These are phyloP conservation scores for Phylloscopus whistleri DNA, from an alignment of 2,113 vertebrate genomes.

Conservation along the genomic window DNA sequence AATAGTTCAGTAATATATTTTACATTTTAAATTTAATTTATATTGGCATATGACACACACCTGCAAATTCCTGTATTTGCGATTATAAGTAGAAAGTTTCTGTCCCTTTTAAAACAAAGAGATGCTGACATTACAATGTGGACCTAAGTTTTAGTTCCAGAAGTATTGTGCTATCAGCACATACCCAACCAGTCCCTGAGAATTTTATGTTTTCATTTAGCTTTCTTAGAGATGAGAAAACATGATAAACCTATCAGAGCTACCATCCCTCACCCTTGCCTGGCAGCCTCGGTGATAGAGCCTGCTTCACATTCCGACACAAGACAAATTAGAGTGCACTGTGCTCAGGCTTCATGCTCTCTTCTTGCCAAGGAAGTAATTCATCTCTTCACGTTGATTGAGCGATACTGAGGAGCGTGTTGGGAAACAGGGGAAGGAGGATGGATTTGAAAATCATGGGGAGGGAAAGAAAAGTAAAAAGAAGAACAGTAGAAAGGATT, in stretches of 20 bases:
- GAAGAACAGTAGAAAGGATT: background rate
- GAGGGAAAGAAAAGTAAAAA: background rate
- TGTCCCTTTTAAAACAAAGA: background rate
- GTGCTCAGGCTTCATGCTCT: conserved; percentile 16
- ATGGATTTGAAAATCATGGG: background rate
- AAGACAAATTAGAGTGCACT: conserved; percentile 52
- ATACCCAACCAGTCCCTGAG: background rate
- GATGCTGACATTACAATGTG: background rate
- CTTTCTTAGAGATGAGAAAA: conserved; percentile 61
- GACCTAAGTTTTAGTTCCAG: conserved; percentile 38
- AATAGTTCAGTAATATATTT: background rate
- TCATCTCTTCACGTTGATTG: conserved; percentile 35
- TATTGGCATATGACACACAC: background rate
- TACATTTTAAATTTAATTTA: background rate
- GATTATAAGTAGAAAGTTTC: background rate
- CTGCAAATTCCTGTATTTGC: background rate
- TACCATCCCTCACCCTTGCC: conserved; percentile 67
- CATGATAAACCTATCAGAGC: conserved; percentile 74
- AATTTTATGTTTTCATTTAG: conserved; percentile 66
- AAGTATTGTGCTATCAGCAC: conserved; percentile 39
- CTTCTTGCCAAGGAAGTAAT: conserved; percentile 24
- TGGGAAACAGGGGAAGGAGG: background rate
- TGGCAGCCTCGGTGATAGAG: conserved; percentile 54
- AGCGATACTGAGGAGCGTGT: background rate
- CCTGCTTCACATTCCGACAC: conserved; percentile 49